These are phyloP conservation scores for Manduca sexta DNA, from an alignment of 1,140 invertebrate genomes.

Conservation along the genomic window DNA sequence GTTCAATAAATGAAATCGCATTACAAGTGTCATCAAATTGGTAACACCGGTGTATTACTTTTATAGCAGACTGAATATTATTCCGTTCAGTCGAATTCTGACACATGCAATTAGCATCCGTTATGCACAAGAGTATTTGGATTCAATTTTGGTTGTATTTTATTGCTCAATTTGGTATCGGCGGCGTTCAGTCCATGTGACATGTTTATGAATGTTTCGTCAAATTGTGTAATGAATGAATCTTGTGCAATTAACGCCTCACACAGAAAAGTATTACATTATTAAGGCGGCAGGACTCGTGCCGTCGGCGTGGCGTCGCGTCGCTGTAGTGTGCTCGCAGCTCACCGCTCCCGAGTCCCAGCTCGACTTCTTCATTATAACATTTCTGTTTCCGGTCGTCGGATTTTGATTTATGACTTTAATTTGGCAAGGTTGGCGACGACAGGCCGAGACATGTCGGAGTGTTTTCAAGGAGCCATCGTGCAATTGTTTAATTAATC, in stretches of 20 bases:
- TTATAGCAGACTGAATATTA: conserved; percentile 21
- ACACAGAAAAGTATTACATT: too few species aligned
- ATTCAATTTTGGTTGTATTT: not conserved
- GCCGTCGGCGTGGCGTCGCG: too few species aligned
- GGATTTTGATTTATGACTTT: conserved; percentile 71
- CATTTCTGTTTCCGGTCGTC: conserved; percentile 65
- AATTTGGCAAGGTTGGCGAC: conserved; percentile 70
- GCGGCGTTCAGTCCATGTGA: too few species aligned
- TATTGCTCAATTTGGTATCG: not conserved
- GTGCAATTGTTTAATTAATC: conserved; percentile 73
- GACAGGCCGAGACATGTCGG: conserved; percentile 70
- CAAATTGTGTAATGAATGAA: too few species aligned
- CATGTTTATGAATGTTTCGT: too few species aligned
- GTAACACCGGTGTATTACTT: conserved; percentile 28
- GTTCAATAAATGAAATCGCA: conserved; percentile 3
- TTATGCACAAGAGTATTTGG: conserved; percentile 14
- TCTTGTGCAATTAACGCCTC: too few species aligned
- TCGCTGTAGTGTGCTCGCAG: too few species aligned
- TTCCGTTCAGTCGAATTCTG: conserved; percentile 15
- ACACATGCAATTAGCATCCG: conserved; percentile 25
- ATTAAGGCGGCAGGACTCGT: too few species aligned
- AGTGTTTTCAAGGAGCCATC: conserved; percentile 71
- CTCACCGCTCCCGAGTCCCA: too few species aligned
- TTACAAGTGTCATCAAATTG: conserved; percentile 16
- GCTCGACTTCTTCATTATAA: conserved; percentile 52